phyloP scores from a whole-genome alignment of 2,113 vertebrate species.

The Antennarius striatus region DNA sequence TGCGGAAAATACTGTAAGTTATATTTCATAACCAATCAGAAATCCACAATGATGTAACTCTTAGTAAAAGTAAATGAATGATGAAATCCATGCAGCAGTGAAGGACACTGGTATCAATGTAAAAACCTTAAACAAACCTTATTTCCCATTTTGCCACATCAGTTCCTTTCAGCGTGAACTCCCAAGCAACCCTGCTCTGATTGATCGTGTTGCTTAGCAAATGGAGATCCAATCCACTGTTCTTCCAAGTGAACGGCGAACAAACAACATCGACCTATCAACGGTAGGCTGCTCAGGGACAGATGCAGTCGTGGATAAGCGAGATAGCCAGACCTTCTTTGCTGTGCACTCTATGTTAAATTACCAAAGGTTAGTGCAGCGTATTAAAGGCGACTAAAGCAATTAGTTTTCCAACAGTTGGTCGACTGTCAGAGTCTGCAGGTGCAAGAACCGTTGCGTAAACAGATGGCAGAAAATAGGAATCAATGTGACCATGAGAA shows the following conservation, averaged over 20 bases:
- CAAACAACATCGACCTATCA: constrained; percentile 55
- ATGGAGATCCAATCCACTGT: constrained; percentile 69
- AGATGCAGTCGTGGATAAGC: constrained; percentile 43
- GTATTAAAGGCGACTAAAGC: constrained; percentile 57
- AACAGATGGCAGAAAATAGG: constrained; percentile 51
- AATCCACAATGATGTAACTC: constrained; percentile 30
- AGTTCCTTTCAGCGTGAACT: constrained; percentile 29
- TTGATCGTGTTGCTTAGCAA: constrained; percentile 67
- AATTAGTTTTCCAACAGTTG: constrained; percentile 72
- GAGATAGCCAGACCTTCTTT: constrained; percentile 37
- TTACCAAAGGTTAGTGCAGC: constrained; percentile 67
- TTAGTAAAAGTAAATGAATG: constrained; percentile 11
- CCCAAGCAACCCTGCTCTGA: constrained; percentile 12
- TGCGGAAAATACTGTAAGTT: too few relatives aligned
- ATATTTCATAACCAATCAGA: constrained; percentile 1
- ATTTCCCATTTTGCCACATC: constrained; percentile 36
- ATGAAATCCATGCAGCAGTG: neutral
- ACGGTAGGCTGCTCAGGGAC: constrained; percentile 44
- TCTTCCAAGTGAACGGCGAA: constrained; percentile 61
- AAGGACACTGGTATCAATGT: neutral
- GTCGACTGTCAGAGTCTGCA: constrained; percentile 63
- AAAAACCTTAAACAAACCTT: neutral
- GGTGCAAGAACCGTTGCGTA: constrained; percentile 38
- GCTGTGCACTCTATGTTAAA: constrained; percentile 61
- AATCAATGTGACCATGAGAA: constrained; percentile 25